Evolutionary conservation across 2,113 vertebrate species (phyloP).

Genomic region (Malaclemys terrapin): DNA sequence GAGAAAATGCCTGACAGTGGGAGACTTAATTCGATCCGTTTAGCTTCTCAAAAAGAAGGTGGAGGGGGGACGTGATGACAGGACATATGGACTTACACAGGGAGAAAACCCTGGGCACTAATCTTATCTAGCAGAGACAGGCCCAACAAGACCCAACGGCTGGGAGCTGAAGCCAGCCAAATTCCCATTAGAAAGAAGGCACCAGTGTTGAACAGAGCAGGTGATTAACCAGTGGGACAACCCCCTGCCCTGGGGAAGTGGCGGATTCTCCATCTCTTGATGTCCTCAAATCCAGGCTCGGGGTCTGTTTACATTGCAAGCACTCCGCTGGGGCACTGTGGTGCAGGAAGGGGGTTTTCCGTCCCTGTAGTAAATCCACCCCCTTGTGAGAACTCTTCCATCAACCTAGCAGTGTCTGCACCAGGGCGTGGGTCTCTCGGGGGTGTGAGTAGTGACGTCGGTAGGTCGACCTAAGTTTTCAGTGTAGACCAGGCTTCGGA

Average conservation of each 20-base stretch:
- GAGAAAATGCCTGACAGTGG: background rate
- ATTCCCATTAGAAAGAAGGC: background rate
- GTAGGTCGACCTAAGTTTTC: too few species aligned
- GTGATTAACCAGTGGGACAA: background rate
- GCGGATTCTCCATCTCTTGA: background rate
- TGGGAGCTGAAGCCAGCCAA: too few species aligned
- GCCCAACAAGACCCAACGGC: background rate
- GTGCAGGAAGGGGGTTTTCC: background rate
- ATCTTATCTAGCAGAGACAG: background rate
- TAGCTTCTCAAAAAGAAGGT: background rate
- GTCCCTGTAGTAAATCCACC: background rate
- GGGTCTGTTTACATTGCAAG: background rate
- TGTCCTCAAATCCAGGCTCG: background rate
- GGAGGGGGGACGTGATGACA: background rate
- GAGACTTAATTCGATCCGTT: background rate
- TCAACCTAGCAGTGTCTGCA: background rate
- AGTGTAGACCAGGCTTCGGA: too few species aligned
- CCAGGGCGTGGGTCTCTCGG: too few species aligned
- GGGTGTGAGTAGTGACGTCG: background rate
- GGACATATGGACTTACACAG: too few species aligned
- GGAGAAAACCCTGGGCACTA: background rate
- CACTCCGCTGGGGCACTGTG: background rate
- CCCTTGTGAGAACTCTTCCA: too few species aligned
- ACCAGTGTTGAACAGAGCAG: background rate
- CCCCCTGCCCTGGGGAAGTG: too few species aligned